Evolutionary conservation across 2,888 invertebrate species (phyloP), one percentile per base, ranked within the genome.

Genomic region (Tromatobia lineatoria): DNA sequence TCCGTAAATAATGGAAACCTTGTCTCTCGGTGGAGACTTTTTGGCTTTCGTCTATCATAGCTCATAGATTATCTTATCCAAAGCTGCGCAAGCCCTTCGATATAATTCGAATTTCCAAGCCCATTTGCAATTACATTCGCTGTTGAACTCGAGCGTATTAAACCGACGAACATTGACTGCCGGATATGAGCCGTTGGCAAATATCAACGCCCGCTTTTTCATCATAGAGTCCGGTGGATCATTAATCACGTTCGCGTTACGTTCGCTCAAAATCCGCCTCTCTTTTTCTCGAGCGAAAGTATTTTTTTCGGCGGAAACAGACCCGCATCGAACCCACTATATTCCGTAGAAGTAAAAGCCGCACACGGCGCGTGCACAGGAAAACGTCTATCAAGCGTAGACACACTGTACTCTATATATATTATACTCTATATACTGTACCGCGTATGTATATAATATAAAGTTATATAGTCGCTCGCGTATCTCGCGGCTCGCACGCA

Each of bases 361-460:
- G 25, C 38, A 61, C 61, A 61, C 45, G 77, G 52, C 61, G 42
- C 61, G 47, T 64, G 52, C 50, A 78, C 79, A 79, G 82, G 79
- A 82, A 82, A 79, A 79, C 77, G 79, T 82, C 78, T 70, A 82
- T 82, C 82, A 82, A 69, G 64, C 82, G 66, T 82, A 76, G 70
- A 20, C 73, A 45, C 47, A 50, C 57, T 54, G 47, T 69, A 69
- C 66, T 15, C 42, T 29, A 18, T 54, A 20, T 52, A 52, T 54
- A 8, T 4, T 42, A 42, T 18, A 47, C 45, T 42, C 45, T 69
- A 71, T 80, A 64, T 59, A 57, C n/a, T 67, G 20, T 23, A 54
- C 42, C 47, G 13, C 15, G 8, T n/a, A 3, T n/a, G 38, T 59
- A 42, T 34, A 23, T 42, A 18, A 47, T 59, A 47, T 15, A 47